Conservation (phyloP, 1,140 invertebrate species). For the Drosophila pectinifera region DNA sequence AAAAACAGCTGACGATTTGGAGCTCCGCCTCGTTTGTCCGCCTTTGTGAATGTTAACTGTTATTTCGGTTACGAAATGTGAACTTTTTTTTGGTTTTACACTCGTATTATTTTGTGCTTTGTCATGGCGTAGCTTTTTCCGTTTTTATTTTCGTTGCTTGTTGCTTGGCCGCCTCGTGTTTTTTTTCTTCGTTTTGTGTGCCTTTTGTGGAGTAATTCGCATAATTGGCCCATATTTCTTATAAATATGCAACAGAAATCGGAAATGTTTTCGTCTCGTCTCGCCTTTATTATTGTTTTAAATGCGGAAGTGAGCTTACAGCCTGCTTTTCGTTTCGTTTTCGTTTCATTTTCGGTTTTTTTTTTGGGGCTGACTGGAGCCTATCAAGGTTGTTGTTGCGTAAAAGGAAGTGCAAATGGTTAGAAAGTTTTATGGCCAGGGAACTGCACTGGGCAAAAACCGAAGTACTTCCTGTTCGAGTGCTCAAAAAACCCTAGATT, state of each 20-base stretch:
- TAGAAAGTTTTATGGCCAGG: conserved; percentile 69
- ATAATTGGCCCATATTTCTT: conserved; percentile 80
- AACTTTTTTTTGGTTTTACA: conserved; percentile 47
- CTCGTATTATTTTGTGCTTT: conserved; percentile 59
- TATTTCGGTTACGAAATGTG: conserved; percentile 77
- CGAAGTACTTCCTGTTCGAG: conserved; percentile 30
- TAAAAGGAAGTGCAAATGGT: conserved; percentile 82
- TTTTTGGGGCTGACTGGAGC: conserved; percentile 25
- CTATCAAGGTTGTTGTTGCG: conserved; percentile 81
- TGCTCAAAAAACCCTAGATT: neutral
- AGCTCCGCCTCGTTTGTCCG: conserved; percentile 14
- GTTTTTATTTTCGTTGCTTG: conserved; percentile 49
- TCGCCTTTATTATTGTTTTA: conserved; percentile 48
- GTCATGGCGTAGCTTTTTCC: conserved; percentile 56
- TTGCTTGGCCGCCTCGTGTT: conserved; percentile 20
- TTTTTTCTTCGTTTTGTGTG: conserved; percentile 7
- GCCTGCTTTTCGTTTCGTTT: conserved; percentile 64
- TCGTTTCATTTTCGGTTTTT: conserved; percentile 43
- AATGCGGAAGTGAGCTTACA: conserved; percentile 68
- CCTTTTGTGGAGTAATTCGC: conserved; percentile 68
- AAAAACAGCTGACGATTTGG: conserved; percentile 67
- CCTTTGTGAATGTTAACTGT: conserved; percentile 70
- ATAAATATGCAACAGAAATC: conserved; percentile 72
- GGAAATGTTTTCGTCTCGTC: conserved; percentile 64
- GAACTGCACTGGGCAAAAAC: conserved; percentile 32